Evolutionary conservation across 2,888 invertebrate species (phyloP).

Genomic region (Acrobeloides nanus): DNA sequence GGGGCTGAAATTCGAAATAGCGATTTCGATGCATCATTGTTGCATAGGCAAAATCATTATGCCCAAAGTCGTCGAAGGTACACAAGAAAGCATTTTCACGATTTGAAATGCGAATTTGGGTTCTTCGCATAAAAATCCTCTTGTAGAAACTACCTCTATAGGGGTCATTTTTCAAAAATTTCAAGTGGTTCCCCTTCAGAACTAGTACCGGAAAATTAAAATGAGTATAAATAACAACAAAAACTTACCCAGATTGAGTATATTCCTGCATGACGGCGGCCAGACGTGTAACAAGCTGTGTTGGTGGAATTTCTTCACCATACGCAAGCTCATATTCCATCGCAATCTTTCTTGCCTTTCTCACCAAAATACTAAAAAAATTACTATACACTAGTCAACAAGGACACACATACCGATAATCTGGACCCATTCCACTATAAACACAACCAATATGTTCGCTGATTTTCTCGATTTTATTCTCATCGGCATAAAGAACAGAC

Average conservation of each 20-base stretch:
- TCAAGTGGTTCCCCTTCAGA: too few relatives aligned
- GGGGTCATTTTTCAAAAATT: too few relatives aligned
- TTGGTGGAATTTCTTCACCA: conserved; percentile 88
- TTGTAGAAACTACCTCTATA: too few relatives aligned
- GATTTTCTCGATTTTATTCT: conserved; percentile 90
- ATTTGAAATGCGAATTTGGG: too few relatives aligned
- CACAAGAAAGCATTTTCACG: too few relatives aligned
- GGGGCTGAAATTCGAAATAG: too few relatives aligned
- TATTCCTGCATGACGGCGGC: conserved; percentile 99
- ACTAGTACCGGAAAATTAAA: too few relatives aligned
- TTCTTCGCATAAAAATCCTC: too few relatives aligned
- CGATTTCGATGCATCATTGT: too few relatives aligned
- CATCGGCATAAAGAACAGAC: conserved; percentile 89
- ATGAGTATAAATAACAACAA: conserved; percentile 3
- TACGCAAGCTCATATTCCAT: conserved; percentile 76
- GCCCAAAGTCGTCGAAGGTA: too few relatives aligned
- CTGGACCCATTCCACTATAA: conserved; percentile 71
- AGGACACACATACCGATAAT: conserved; percentile 55
- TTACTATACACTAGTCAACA: neutral
- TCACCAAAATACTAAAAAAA: conserved; percentile 35
- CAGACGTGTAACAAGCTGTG: conserved; percentile 86
- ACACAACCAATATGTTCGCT: conserved; percentile 93
- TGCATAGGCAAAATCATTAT: too few relatives aligned
- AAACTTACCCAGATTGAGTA: conserved; percentile 81
- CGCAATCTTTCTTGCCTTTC: conserved; percentile 49